These are phyloP conservation scores for Cheilosia vulpina DNA, from an alignment of 2,888 invertebrate genomes.

Conservation along the genomic window DNA sequence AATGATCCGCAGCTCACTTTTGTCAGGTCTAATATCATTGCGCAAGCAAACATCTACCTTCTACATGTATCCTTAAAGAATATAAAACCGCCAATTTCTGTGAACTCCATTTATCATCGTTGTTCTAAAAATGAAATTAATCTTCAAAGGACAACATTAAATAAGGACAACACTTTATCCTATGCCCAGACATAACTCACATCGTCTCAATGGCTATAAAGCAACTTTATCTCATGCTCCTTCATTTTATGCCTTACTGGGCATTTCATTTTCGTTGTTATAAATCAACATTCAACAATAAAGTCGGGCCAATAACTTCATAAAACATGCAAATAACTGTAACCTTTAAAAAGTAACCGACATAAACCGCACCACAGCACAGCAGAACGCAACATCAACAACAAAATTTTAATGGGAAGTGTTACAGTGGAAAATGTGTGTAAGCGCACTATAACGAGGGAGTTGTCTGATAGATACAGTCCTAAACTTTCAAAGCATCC, in stretches of 20 bases:
- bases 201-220: constrained; percentile 30
- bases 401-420: constrained; percentile 55
- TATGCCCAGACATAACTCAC: not conserved
- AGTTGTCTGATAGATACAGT: constrained; percentile 64
- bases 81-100: too few relatives aligned
- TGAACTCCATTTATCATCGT: too few relatives aligned
- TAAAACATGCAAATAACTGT: constrained; percentile 60
- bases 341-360: constrained; percentile 41
- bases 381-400: constrained; percentile 27
- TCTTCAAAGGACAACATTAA: not conserved
- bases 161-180: not conserved
- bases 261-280: constrained; percentile 12
- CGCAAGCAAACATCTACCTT: not conserved
- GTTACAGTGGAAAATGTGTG: constrained; percentile 61
- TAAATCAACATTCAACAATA: constrained; percentile 36
- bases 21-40: not conserved
- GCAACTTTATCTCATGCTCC: constrained; percentile 10
- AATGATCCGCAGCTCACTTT: constrained; percentile 22
- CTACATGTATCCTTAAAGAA: not conserved
- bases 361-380: constrained; percentile 22
- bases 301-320: constrained; percentile 53
- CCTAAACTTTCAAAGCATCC: constrained; percentile 57
- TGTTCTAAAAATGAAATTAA: too few relatives aligned
- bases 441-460: constrained; percentile 56
- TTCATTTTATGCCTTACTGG: not conserved